These are phyloP conservation scores for Mustelus asterias DNA, from an alignment of 2,113 vertebrate genomes.

Conservation along the genomic window DNA sequence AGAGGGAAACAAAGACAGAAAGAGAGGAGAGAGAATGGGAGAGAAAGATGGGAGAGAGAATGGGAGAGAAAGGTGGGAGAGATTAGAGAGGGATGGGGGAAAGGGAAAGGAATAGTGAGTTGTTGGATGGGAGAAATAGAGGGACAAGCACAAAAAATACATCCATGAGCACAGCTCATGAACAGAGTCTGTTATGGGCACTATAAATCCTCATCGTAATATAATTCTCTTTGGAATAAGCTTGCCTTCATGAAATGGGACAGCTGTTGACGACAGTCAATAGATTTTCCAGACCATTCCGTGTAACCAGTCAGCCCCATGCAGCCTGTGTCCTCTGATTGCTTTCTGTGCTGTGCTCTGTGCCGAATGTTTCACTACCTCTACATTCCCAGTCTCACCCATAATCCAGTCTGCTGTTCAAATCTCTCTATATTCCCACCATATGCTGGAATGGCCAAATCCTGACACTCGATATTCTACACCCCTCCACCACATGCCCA, in stretches of 20 bases:
- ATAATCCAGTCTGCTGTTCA: background rate
- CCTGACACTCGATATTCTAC: background rate
- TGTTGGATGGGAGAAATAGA: background rate
- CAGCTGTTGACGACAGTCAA: background rate
- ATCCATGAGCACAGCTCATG: background rate
- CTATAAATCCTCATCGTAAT: background rate
- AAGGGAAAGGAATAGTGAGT: background rate
- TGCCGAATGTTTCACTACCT: background rate
- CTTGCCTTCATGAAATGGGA: background rate
- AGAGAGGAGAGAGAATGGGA: background rate
- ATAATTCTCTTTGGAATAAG: background rate
- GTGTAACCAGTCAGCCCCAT: background rate
- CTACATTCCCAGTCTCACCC: background rate
- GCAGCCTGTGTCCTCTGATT: too few relatives aligned
- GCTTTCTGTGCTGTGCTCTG: background rate
- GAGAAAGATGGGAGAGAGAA: background rate
- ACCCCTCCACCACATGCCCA: background rate
- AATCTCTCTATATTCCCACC: background rate
- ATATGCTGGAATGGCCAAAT: background rate
- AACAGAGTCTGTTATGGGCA: background rate
- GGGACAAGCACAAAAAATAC: background rate
- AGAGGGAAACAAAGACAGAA: too few relatives aligned
- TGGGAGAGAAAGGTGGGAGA: background rate
- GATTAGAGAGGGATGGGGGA: background rate
- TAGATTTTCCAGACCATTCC: background rate